These are phyloP conservation scores for Apodemia zela DNA, from an alignment of 2,888 invertebrate genomes.

Conservation along the genomic window DNA sequence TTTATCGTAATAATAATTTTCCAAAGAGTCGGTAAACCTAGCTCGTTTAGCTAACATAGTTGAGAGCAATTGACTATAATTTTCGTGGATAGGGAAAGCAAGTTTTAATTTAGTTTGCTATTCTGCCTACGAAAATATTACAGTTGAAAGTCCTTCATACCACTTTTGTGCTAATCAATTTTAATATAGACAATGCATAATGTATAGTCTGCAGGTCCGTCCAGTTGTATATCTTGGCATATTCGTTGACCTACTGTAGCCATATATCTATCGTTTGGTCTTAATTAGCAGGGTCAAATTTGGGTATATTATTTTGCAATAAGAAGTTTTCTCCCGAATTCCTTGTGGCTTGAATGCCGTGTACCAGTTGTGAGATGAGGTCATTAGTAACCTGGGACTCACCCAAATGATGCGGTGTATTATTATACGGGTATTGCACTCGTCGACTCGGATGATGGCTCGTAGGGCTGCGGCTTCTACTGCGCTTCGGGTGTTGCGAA, in stretches of 20 bases:
- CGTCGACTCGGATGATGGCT: no score
- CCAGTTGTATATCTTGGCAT: conserved; percentile 32
- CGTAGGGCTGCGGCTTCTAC: no score
- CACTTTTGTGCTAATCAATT: conserved; percentile 30
- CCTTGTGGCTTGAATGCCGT: background rate
- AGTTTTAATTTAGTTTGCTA: conserved; percentile 31
- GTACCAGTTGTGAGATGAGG: background rate
- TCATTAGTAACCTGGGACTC: background rate
- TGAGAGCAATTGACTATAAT: conserved; percentile 31
- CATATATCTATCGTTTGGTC: conserved; percentile 30
- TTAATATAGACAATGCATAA: conserved; percentile 33
- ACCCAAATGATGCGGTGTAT: background rate
- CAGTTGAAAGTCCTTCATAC: conserved; percentile 30
- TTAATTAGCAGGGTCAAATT: conserved; percentile 29
- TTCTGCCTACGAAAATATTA: conserved; percentile 31
- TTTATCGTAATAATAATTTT: conserved; percentile 32
- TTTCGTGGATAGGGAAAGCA: conserved; percentile 30
- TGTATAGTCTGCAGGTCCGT: conserved; percentile 32
- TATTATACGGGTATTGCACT: no score
- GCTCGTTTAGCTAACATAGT: conserved; percentile 31
- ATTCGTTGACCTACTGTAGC: conserved; percentile 34
- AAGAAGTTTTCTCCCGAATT: background rate
- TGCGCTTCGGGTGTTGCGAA: no score
- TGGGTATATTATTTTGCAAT: conserved; percentile 28
- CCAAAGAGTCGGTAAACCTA: conserved; percentile 27